These are phyloP conservation scores for roundworm (Caenorhabditis elegans) DNA, from an alignment of 1,140 invertebrate genomes.

Conservation along the genomic window DNA sequence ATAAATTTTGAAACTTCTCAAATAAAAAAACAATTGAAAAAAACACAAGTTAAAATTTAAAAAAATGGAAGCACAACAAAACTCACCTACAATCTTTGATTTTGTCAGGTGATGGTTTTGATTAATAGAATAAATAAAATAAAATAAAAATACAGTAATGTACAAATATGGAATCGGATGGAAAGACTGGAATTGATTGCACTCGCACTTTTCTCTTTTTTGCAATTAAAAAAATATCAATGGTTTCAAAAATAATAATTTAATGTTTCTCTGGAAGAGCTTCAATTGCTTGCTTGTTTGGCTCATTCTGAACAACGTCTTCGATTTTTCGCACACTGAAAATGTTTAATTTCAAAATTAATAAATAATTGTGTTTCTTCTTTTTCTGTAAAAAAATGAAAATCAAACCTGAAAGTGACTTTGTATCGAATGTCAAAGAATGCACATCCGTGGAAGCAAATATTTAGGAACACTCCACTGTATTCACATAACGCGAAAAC, in stretches of 20 bases:
- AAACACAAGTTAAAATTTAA: no score
- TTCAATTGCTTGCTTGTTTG: not conserved
- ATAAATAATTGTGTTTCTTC: no score
- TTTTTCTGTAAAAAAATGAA: no score
- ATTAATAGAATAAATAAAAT: not conserved
- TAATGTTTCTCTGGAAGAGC: not conserved
- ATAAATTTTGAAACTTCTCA: no score
- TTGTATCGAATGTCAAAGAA: conserved; percentile 54
- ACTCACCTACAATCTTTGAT: no score
- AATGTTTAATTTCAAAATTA: no score
- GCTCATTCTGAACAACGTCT: not conserved
- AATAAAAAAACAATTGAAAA: no score
- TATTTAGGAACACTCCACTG: conserved; percentile 51
- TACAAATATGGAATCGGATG: not conserved
- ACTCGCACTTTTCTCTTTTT: not conserved
- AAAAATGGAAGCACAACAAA: no score
- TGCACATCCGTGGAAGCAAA: conserved; percentile 52
- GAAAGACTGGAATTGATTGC: conserved; percentile 23
- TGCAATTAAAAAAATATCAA: no score
- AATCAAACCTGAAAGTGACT: conserved; percentile 43
- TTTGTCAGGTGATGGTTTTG: no score
- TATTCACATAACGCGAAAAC: conserved; percentile 52
- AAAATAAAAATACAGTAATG: not conserved
- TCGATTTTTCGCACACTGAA: conserved; percentile 39
- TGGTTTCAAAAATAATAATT: not conserved